These are phyloP conservation scores for Zaprionus lineosus DNA, from an alignment of 2,888 invertebrate species.

Conservation along the genomic window DNA sequence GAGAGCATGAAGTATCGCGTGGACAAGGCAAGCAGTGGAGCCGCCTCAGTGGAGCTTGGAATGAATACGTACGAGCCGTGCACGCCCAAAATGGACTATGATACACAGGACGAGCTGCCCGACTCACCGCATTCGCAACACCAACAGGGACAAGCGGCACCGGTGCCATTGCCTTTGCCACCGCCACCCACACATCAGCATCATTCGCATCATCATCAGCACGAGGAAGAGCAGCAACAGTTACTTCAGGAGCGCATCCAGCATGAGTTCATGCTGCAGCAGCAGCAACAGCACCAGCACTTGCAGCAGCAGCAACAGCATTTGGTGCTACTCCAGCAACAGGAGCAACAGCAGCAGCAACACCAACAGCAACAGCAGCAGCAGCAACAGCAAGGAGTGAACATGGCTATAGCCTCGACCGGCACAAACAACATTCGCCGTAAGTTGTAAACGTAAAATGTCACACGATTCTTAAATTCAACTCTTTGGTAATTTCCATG, in stretches of 20 bases:
- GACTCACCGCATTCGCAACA: conserved; percentile 68
- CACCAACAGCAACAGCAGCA: conserved; percentile 54
- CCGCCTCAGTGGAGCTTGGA: conserved; percentile 57
- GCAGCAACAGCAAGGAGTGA: conserved; percentile 56
- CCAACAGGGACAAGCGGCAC: conserved; percentile 35
- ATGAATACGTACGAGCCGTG: conserved; percentile 65
- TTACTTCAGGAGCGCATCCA: conserved; percentile 67
- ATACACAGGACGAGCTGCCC: conserved; percentile 66
- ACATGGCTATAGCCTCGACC: conserved; percentile 60
- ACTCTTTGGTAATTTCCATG: background rate
- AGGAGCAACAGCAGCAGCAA: conserved; percentile 48
- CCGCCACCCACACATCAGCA: conserved; percentile 49
- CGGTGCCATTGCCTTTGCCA: conserved; percentile 40
- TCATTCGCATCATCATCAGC: conserved; percentile 54
- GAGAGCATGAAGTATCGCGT: conserved; percentile 67
- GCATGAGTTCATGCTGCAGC: conserved; percentile 75
- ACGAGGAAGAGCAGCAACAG: conserved; percentile 61
- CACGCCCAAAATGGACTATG: conserved; percentile 70
- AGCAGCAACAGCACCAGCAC: conserved; percentile 77
- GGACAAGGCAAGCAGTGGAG: conserved; percentile 61
- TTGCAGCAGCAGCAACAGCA: conserved; percentile 73
- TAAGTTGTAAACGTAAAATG: too few species aligned
- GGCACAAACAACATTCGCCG: conserved; percentile 76
- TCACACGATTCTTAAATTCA: too few species aligned
- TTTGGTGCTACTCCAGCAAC: conserved; percentile 69